These are phyloP conservation scores for Pagetopsis macropterus DNA, from an alignment of 2,797 vertebrate genomes.

Conservation along the genomic window DNA sequence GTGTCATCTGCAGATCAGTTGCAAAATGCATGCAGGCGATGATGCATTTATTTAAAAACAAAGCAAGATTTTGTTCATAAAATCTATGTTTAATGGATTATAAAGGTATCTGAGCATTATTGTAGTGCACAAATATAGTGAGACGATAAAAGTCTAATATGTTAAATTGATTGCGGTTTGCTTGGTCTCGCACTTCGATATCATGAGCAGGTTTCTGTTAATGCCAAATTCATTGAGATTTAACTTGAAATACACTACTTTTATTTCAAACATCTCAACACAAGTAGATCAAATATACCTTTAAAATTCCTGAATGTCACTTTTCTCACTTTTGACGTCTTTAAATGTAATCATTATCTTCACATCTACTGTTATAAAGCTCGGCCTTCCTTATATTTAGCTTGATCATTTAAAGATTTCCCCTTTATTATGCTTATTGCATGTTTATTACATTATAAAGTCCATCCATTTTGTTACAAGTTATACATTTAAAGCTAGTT, in stretches of 20 bases:
- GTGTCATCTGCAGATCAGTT: constrained; percentile 13
- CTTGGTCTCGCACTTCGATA: not conserved
- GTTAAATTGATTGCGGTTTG: constrained; percentile 1
- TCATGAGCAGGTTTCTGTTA: constrained; percentile 5
- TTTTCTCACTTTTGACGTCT: not conserved
- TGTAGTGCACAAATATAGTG: constrained; percentile 39
- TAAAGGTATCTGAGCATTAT: constrained; percentile 3
- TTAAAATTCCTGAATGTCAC: constrained; percentile 26
- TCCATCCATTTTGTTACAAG: not conserved
- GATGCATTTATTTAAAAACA: constrained; percentile 5
- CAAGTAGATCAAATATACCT: constrained; percentile 22
- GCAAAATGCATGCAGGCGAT: constrained; percentile 27
- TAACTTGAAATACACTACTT: not conserved
- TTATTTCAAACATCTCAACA: constrained; percentile 19
- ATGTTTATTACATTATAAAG: constrained; percentile 1
- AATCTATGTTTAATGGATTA: not conserved
- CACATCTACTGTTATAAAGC: not conserved
- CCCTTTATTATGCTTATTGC: not conserved
- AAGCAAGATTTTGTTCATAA: constrained; percentile 17
- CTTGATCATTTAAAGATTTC: not conserved
- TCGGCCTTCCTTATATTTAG: not conserved
- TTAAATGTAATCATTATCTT: not conserved
- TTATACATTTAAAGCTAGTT: constrained; percentile 9
- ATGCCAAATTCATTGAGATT: constrained; percentile 11
- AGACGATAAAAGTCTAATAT: constrained; percentile 18